Percentiles rank a stretch among this genome's conserved stretches.
These are phyloP conservation scores for Tachina fera DNA, from an alignment of 2,888 invertebrate species.

Conservation along the genomic window DNA sequence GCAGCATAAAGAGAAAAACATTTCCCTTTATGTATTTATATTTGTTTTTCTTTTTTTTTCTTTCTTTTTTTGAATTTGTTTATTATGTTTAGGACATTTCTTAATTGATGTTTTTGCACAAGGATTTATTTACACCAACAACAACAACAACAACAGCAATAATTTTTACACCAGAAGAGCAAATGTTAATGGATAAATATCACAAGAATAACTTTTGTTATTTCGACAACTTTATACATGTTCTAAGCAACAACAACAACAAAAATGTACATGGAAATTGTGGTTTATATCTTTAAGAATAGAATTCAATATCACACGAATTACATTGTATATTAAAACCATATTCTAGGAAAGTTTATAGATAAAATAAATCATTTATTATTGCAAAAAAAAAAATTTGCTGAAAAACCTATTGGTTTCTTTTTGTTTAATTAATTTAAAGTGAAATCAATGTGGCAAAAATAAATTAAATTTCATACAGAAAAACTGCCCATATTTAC, in stretches of 20 bases:
- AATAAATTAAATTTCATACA: background rate
- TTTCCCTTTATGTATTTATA: slow-evolving; percentile 20
- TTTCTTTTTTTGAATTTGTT: slow-evolving; percentile 47
- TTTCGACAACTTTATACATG: slow-evolving; percentile 6
- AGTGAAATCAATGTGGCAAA: background rate
- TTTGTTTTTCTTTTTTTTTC: slow-evolving; percentile 23
- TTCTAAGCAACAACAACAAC: background rate
- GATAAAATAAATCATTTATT: slow-evolving; percentile 22
- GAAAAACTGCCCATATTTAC: too few relatives aligned
- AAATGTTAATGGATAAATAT: slow-evolving; percentile 56
- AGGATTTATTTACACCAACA: slow-evolving; percentile 60
- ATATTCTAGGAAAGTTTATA: background rate
- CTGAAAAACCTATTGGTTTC: background rate
- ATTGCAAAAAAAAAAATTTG: slow-evolving; percentile 5
- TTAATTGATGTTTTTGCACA: slow-evolving; percentile 70
- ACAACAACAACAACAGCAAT: background rate
- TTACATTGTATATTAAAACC: background rate
- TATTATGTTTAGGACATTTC: slow-evolving; percentile 70
- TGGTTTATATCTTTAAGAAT: background rate
- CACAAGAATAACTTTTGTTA: slow-evolving; percentile 33
- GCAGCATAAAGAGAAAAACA: background rate
- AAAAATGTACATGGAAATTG: background rate
- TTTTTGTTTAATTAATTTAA: slow-evolving; percentile 21
- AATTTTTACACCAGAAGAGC: slow-evolving; percentile 17
- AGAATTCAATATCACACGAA: slow-evolving; percentile 3